A percentile compares a stretch with the other conserved stretches of the same genome.
Conservation (phyloP, 1,140 invertebrate species). For the Penaeus indicus region DNA sequence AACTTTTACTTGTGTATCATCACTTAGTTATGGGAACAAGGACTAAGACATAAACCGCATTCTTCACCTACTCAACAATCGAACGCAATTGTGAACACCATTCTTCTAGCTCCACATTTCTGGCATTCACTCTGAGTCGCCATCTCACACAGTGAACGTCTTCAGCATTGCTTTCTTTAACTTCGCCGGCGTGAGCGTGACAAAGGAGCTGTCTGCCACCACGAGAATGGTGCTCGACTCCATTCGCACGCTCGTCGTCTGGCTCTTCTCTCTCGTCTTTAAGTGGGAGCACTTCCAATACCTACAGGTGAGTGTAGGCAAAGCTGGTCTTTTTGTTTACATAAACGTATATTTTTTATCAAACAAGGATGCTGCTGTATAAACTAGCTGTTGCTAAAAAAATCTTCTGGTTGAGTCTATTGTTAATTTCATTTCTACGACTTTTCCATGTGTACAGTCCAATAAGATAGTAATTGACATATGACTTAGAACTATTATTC, state of each 20-base stretch:
- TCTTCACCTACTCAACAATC: neutral
- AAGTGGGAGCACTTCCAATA: conserved; percentile 85
- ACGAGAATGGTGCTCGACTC: conserved; percentile 94
- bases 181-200: conserved; percentile 95
- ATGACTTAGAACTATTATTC: no score
- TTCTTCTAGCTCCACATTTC: conserved; percentile 19
- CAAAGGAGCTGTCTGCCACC: conserved; percentile 92
- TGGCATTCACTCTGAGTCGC: conserved; percentile 58
- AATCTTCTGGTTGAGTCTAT: conserved; percentile 1
- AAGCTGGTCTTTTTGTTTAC: conserved; percentile 36
- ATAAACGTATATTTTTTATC: neutral
- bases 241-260: conserved; percentile 90
- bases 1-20: neutral
- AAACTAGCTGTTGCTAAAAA: no score
- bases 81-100: neutral
- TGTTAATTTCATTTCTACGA: neutral
- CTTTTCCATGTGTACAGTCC: no score
- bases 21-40: neutral
- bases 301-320: conserved; percentile 76
- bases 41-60: no score
- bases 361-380: neutral
- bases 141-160: conserved; percentile 78
- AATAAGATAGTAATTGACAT: no score
- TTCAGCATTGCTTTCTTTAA: conserved; percentile 97
- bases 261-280: conserved; percentile 82